Evolutionary conservation across 2,797 vertebrate species (phyloP), one percentile per base, ranked within the genome.

Genomic region (Leuciscus waleckii): DNA sequence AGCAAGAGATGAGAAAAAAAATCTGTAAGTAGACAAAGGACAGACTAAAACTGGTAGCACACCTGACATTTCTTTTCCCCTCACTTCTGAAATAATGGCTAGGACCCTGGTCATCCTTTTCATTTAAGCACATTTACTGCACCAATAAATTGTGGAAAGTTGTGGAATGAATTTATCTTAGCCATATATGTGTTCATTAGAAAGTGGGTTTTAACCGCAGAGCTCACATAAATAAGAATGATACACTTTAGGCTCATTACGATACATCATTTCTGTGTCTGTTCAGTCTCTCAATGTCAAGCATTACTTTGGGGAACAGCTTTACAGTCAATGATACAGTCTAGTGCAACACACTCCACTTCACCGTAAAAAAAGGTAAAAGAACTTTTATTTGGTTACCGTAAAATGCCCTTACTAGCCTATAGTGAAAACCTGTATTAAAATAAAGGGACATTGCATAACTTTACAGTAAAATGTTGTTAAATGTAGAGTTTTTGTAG

Each of bases 221-320:
- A 79, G 67, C 26, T 49, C n/a, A 71, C 76, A 85, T 63, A 71
- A 63, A 71, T 61, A 35, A 46, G 5, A 61, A 10, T 16, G 5
- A 41, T 9, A 79, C 54, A 70, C 58, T 17, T 79, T 11, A 79
- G 39, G 7, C 19, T 73, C 7, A 16, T 70, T 78, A 11, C 16
- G 8, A 70, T 70, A 26, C 37, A 46, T 69, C 5, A 32, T 69
- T 69, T 70, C 17, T 23, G 65, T 35, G 5, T 51, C 71, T 32
- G 46, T 35, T 51, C 29, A 75, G 46, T 75, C 10, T 75, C 73
- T 54, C 29, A 8, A 11, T 75, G 46, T 35, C 73, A 75, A 32
- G 29, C 19, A 54, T 35, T 54, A 75, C 46, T 35, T 75, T 75
- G 17, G 71, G 26, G 17, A 74, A 74, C 26, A 21, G 46, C 46